These are phyloP conservation scores for Pasiphila rectangulata DNA, from an alignment of 2,888 invertebrate species.

Conservation along the genomic window DNA sequence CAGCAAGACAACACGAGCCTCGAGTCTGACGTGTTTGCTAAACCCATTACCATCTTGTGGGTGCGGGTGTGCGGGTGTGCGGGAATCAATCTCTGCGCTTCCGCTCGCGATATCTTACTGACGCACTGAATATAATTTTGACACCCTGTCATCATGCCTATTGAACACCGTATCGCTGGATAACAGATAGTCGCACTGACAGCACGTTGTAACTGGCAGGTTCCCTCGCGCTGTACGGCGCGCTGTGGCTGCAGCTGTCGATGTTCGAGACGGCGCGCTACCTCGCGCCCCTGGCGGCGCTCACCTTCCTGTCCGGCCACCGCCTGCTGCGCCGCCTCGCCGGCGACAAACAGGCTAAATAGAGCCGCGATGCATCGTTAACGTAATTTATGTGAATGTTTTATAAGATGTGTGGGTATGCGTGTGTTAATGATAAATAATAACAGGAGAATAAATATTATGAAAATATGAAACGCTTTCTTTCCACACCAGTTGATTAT, in stretches of 20 bases:
- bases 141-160: no score
- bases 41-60: no score
- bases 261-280: slow-evolving; percentile 98
- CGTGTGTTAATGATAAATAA: slow-evolving; percentile 7
- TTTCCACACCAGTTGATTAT: no score
- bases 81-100: no score
- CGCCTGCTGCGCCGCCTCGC: slow-evolving; percentile 92
- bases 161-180: no score
- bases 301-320: slow-evolving; percentile 97
- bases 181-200: no score
- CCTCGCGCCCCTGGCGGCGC: slow-evolving; percentile 89
- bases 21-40: no score
- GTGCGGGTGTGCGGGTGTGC: no score
- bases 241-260: slow-evolving; percentile 95
- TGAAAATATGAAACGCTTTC: slow-evolving; percentile 5
- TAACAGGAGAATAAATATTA: slow-evolving; percentile 16
- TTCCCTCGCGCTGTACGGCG: slow-evolving; percentile 91
- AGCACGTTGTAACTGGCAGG: slow-evolving; percentile 65
- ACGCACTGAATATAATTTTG: no score
- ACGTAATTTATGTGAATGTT: slow-evolving; percentile 15
- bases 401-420: slow-evolving; percentile 20
- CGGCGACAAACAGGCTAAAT: slow-evolving; percentile 23
- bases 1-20: no score
- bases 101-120: no score
- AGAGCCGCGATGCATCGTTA: slow-evolving; percentile 6